Percentiles rank a stretch among this genome's conserved stretches.
These are phyloP conservation scores for Pentalonia nigronervosa DNA, from an alignment of 1,140 invertebrate genomes.

Conservation along the genomic window DNA sequence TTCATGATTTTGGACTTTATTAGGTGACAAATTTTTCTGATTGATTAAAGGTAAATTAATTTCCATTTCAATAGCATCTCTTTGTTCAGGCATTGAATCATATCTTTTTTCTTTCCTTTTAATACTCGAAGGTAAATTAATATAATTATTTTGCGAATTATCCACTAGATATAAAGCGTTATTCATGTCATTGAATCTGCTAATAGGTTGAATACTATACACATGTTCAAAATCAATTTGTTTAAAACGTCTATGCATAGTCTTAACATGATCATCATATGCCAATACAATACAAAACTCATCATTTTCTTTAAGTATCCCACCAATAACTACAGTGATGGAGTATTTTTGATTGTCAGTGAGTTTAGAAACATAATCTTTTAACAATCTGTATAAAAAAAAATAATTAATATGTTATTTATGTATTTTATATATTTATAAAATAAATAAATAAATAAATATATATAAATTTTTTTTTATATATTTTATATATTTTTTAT, in stretches of 20 bases:
- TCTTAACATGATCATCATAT: constrained; percentile 44
- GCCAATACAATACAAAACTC: constrained; percentile 28
- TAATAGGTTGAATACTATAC: constrained; percentile 53
- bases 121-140: constrained; percentile 35
- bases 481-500: no score
- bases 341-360: constrained; percentile 19
- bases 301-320: constrained; percentile 41
- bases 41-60: background rate
- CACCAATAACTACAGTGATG: constrained; percentile 13
- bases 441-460: no score
- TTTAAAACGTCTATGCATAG: constrained; percentile 38
- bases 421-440: no score
- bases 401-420: background rate
- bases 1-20: background rate
- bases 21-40: background rate
- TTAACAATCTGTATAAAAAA: background rate
- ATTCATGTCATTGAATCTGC: constrained; percentile 25
- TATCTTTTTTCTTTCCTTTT: constrained; percentile 25
- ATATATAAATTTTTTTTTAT: no score
- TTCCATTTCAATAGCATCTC: background rate
- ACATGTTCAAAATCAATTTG: constrained; percentile 48
- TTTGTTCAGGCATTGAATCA: background rate
- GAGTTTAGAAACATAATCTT: constrained; percentile 33
- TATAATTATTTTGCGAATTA: background rate
- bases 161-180: constrained; percentile 20